Evolutionary conservation across 2,888 invertebrate genomes (phyloP), one percentile per base, ranked within the genome.

Genomic region (Caenorhabditis imperialis): DNA sequence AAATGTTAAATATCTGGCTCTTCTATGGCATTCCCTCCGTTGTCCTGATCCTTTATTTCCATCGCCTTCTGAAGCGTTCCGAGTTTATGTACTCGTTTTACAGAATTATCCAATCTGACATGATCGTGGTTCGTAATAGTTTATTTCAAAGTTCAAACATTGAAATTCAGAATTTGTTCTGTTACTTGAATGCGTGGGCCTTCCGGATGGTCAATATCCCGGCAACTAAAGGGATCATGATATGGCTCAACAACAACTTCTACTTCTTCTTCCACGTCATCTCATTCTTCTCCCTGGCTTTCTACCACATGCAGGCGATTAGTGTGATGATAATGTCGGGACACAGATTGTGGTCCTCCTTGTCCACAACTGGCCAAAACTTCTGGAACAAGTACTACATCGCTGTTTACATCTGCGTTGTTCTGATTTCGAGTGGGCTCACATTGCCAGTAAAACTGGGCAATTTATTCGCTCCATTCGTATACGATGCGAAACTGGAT

Each of bases 171-270:
- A 65, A 65, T 22, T 23, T 65, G 18, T n/a, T 48, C 33, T 65
- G 65, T 38, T 65, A 65, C 23, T 14, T 55, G 16, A 65, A 65
- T 30, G 50, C 65, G 0, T 65, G 65, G 65, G 18, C 23, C 2
- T 3, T 14, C 2, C 18, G 50, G 1, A 2, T 50, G 20, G 33
- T 33, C 22, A 16, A 50, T 18, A 33, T 33, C 20, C 27, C 30
- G 7, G 14, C 16, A 10, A 48, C 48, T 1, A 5, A 18, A 1
- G 12, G 7, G 22, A 14, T n/a, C 1, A 50, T 50, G 50, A 22
- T 35, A 3, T 35, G 33, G 35, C 22, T 50, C 14, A 3, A 14
- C 14, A 12, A 50, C 3, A 50, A 50, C 35, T 10, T 35, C 14
- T 14, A 10, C 1, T 16, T 37, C 20, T 6, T 50, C 12, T 33